Evolutionary conservation across 2,113 vertebrate genomes (phyloP), one percentile per base, ranked within the genome.

Genomic region (Podilymbus podiceps): DNA sequence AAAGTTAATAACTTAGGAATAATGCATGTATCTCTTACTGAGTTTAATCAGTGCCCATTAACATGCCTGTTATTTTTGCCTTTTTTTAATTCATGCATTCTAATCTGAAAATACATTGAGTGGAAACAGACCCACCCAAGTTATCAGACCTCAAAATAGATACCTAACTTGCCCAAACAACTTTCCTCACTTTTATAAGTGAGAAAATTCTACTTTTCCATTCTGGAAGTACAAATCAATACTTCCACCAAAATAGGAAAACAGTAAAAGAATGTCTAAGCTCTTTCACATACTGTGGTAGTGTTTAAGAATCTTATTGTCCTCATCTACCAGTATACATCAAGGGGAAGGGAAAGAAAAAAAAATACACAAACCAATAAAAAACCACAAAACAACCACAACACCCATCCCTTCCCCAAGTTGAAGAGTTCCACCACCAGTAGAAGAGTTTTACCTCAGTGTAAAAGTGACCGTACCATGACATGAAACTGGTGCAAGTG

Each of bases 1-100:
- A 85, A 98, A 97, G 94, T 97, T 97, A 97, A 95, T 92, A 96
- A 96, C 78, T 92, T 72, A 68, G 79, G 96, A 98, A 97, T 97
- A 97, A 97, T 96, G 90, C 89, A 96, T 83, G 66, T 35, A 59
- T 94, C 71, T 97, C 97, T 97, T 76, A 95, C 90, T 82, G 96
- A 96, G 93, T 94, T 98, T 97, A 97, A 97, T 97, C 94, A 91
- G 89, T 33, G 60, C 93, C 97, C 96, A 85, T 96, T 96, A 97
- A 93, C 3, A 8, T 44, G 80, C 46, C 50, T 74, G 46, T 92
- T 96, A 84, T 76, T 95, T 95, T 88, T 95, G n/a, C 49, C 30
- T 85, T 93, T 94, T 91, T 93, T 74, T 90, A 96, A 95, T 90
- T 94, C 62, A 80, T 35, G 66, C 0, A 0, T 92, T 95, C 67